A percentile compares a stretch with the other conserved stretches of the same genome.
Evolutionary conservation across 1,140 invertebrate species (phyloP).

Genomic region (Sarcophaga bullata): DNA sequence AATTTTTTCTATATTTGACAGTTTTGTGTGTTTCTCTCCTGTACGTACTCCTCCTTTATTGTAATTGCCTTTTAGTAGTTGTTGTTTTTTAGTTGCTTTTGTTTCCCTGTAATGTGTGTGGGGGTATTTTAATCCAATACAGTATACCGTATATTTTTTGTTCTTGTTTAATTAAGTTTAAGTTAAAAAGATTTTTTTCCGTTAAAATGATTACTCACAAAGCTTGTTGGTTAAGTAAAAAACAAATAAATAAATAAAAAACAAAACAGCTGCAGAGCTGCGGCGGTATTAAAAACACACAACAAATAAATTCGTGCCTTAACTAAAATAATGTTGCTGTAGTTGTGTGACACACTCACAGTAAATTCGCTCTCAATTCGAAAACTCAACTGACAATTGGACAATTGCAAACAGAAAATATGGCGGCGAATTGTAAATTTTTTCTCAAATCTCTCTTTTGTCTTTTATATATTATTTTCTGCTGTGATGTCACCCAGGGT

Average conservation of each 20-base stretch:
- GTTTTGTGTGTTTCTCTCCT: neutral
- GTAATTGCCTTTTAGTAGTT: neutral
- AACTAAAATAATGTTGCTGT: slow-evolving; percentile 15
- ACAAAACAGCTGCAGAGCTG: slow-evolving; percentile 38
- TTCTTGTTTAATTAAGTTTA: slow-evolving; percentile 27
- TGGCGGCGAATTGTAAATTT: slow-evolving; percentile 16
- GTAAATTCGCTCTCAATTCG: slow-evolving; percentile 23
- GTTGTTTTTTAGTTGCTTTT: neutral
- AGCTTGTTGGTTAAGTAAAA: slow-evolving; percentile 24
- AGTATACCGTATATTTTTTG: neutral
- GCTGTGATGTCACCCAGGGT: slow-evolving; percentile 12
- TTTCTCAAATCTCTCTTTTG: neutral
- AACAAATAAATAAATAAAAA: slow-evolving; percentile 27
- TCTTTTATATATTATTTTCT: neutral
- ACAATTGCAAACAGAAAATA: neutral
- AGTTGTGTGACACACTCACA: neutral
- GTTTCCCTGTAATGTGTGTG: neutral
- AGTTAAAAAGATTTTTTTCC: slow-evolving; percentile 26
- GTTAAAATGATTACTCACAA: slow-evolving; percentile 37
- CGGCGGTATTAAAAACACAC: slow-evolving; percentile 7
- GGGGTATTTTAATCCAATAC: neutral
- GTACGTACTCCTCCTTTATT: neutral
- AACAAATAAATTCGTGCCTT: neutral
- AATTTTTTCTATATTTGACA: slow-evolving; percentile 17
- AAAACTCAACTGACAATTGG: slow-evolving; percentile 32